Evolutionary conservation across 2,113 vertebrate species (phyloP).

Genomic region (Callionymus lyra): DNA sequence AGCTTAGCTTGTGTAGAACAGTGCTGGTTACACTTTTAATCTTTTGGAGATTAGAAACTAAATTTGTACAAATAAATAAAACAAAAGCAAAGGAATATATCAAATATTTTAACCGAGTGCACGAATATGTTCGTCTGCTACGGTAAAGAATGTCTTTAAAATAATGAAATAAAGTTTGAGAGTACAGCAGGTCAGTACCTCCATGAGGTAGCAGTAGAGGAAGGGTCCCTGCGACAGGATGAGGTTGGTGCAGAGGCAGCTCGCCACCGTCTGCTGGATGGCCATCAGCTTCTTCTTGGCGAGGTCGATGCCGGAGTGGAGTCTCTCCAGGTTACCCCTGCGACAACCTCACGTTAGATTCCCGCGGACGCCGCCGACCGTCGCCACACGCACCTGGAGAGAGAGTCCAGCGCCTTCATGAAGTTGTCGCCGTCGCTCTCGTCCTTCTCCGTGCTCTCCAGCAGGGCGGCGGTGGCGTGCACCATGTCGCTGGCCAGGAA

Average conservation of each 20-base stretch:
- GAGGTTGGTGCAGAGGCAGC: conserved; percentile 94
- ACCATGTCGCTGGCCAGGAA: conserved; percentile 92
- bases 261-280: conserved; percentile 89
- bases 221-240: conserved; percentile 94
- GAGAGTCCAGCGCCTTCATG: conserved; percentile 88
- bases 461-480: conserved; percentile 77
- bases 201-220: conserved; percentile 93
- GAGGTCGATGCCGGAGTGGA: conserved; percentile 80
- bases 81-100: too few relatives aligned
- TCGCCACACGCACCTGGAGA: conserved; percentile 93
- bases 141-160: too few relatives aligned
- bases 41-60: too few relatives aligned
- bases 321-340: conserved; percentile 82
- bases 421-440: conserved; percentile 75
- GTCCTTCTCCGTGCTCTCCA: conserved; percentile 83
- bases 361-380: too few relatives aligned
- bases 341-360: neutral
- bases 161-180: too few relatives aligned
- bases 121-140: too few relatives aligned
- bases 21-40: too few relatives aligned
- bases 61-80: too few relatives aligned
- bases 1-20: too few relatives aligned
- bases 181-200: conserved; percentile 68
- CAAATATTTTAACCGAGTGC: too few relatives aligned
- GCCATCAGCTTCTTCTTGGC: conserved; percentile 88